Conservation (phyloP, 2,113 vertebrate genomes). For the human region GRCh38 chr14:52019501-52020000, state of each 20-base stretch:
- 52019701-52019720: fast-evolving
- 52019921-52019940: neutral
- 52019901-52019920: neutral
- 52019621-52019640: neutral
- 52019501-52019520: neutral
- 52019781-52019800: neutral
- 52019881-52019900: neutral
- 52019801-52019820: neutral
- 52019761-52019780: neutral
- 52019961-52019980: neutral
- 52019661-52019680: fast-evolving
- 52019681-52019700: neutral
- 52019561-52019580: neutral
- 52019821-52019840: neutral
- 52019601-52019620: too few relatives aligned
- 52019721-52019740: neutral
- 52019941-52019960: neutral
- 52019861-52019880: neutral
- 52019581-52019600: neutral
- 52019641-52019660: neutral
- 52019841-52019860: neutral
- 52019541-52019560: neutral
- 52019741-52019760: neutral
- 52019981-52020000: neutral
- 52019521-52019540: neutral